Evolutionary conservation across 2,888 invertebrate genomes (phyloP), one percentile per base, ranked within the genome.

Genomic region (Drosophila helvetica): DNA sequence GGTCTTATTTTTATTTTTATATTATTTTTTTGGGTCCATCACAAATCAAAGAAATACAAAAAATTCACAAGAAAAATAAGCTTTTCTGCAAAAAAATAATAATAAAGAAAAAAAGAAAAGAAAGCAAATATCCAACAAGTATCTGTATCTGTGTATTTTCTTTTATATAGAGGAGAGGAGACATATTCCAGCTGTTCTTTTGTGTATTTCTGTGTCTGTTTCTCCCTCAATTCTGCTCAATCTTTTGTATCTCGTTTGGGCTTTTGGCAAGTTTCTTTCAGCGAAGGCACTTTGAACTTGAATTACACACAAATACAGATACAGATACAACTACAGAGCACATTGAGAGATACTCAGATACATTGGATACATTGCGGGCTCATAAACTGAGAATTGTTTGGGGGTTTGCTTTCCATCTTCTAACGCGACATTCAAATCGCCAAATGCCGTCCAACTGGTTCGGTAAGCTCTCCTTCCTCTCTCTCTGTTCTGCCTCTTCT

Each of bases 361-460:
- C 30, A 33, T 33, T 33, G 30, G 30, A 61, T 61, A 46, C 43
- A 60, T 55, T 55, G 55, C 56, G 63, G 43, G 52, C 64, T 38
- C 38, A 38, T 38, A 38, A 67, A 52, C 46, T 12, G 38, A 50
- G 51, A 65, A 66, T 47, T 54, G 59, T 58, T 65, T 47, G 17
- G 38, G 38, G 15, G 27, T 46, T 42, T 54, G 59, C 53, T 58
- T 67, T 58, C 22, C 30, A 65, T 50, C 66, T 68, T 63, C 54
- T 62, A 61, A 45, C 50, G 67, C 54, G 67, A 59, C 67, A 59
- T 69, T 67, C 54, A 55, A 69, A 54, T 69, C 48, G 52, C 27
- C 57, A 58, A 68, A 66, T 59, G 48, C 60, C 46, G 67, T 46
- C 67, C 43, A 50, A 69, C 69, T 67, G 67, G 67, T 67, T 69